A percentile compares a stretch with the other conserved stretches of the same genome.
Evolutionary conservation across 35 echinoderm and acorn worm species (phyloP).

Genomic region (Acanthaster planci): DNA sequence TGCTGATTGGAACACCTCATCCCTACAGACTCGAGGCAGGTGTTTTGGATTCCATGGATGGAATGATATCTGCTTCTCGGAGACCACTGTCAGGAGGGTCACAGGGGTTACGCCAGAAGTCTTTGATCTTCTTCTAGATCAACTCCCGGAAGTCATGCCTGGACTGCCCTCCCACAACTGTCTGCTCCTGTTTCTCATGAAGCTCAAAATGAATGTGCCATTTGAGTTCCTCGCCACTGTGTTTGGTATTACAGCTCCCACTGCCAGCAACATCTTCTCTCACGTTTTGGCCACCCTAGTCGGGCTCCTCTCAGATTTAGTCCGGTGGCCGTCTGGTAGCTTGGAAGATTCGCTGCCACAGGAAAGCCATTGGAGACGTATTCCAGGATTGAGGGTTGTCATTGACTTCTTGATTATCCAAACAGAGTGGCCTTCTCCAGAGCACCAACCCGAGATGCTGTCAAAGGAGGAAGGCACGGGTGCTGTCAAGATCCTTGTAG

Average conservation of each 20-base stretch:
- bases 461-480: neutral
- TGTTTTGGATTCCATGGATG: neutral
- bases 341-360: neutral
- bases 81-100: neutral
- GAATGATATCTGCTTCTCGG: slow-evolving; percentile 9
- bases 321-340: neutral
- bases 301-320: neutral
- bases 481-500: neutral
- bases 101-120: neutral
- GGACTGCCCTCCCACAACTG: slow-evolving; percentile 7
- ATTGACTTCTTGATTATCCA: neutral
- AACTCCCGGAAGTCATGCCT: neutral
- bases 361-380: neutral
- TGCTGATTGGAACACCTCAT: neutral
- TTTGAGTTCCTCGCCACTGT: slow-evolving; percentile 7
- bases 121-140: neutral
- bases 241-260: neutral
- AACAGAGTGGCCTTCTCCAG: neutral
- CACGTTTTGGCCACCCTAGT: neutral
- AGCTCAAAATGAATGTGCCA: slow-evolving; percentile 3
- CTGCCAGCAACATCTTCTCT: slow-evolving; percentile 2
- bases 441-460: neutral
- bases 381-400: neutral
- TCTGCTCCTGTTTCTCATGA: neutral
- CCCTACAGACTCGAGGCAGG: neutral